These are phyloP conservation scores for Lytechinus pictus DNA, from an alignment of 35 echinoderm and acorn worm species.

Conservation along the genomic window DNA sequence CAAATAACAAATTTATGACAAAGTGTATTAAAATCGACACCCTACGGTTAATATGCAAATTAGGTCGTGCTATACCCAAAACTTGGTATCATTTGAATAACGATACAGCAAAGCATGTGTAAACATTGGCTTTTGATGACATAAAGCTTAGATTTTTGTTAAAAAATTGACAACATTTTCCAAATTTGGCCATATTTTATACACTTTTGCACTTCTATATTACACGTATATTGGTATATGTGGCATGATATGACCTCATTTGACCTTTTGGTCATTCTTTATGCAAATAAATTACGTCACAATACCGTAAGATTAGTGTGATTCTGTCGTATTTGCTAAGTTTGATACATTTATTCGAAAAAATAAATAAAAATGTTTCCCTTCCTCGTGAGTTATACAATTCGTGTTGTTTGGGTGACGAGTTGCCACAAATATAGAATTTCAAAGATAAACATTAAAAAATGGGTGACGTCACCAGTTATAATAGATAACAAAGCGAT, in stretches of 20 bases:
- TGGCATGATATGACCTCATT: not conserved
- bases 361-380: not conserved
- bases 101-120: not conserved
- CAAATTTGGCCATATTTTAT: not conserved
- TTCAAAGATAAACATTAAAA: not conserved
- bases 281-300: slow-evolving; percentile 31
- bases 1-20: not conserved
- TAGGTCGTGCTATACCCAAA: not conserved
- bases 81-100: not conserved
- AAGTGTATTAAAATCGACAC: not conserved
- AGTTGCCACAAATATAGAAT: not conserved
- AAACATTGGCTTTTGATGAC: not conserved
- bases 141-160: not conserved
- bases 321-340: not conserved
- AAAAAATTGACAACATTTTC: not conserved
- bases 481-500: slow-evolving; percentile 29
- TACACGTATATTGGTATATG: not conserved
- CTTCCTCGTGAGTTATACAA: not conserved
- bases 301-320: not conserved
- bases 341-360: not conserved
- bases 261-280: not conserved
- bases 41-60: slow-evolving; percentile 35
- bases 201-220: not conserved
- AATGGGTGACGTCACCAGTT: slow-evolving; percentile 30
- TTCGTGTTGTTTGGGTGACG: not conserved